Conservation (phyloP, 2,113 vertebrate species). For the Recurvirostra avosetta region DNA sequence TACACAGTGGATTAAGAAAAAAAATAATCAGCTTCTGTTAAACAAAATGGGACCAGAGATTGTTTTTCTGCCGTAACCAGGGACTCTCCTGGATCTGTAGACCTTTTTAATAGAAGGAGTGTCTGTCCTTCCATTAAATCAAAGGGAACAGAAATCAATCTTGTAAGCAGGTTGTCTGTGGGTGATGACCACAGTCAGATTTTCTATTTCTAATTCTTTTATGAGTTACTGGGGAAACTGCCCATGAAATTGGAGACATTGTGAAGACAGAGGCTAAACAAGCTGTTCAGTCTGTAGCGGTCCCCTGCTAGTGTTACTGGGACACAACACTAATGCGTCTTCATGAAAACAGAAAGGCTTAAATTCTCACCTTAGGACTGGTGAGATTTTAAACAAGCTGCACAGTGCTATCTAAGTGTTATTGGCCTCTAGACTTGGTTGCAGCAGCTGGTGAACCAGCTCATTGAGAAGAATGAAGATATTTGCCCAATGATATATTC, state of each 20-base stretch:
- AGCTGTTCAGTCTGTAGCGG: not conserved
- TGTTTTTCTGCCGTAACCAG: not conserved
- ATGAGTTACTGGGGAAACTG: conserved; percentile 3
- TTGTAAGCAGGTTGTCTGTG: not conserved
- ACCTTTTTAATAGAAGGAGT: not conserved
- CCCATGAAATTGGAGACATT: not conserved
- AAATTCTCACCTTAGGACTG: not conserved
- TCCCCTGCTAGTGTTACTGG: not conserved
- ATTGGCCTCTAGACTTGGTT: not conserved
- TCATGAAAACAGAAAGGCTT: not conserved
- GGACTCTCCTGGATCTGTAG: not conserved
- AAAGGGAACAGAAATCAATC: conserved; percentile 2
- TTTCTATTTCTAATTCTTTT: not conserved
- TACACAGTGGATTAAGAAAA: not conserved
- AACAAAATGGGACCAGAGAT: not conserved
- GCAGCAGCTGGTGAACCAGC: not conserved
- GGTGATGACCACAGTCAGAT: conserved; percentile 12
- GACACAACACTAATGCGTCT: not conserved
- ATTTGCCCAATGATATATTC: not conserved
- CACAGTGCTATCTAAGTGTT: not conserved
- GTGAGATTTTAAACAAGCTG: not conserved
- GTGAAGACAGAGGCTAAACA: not conserved
- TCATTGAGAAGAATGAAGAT: not conserved
- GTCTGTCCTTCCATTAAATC: conserved; percentile 15
- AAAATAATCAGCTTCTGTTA: not conserved